These are phyloP conservation scores for Chloromyia formosa DNA, from an alignment of 2,888 invertebrate genomes.

Conservation along the genomic window DNA sequence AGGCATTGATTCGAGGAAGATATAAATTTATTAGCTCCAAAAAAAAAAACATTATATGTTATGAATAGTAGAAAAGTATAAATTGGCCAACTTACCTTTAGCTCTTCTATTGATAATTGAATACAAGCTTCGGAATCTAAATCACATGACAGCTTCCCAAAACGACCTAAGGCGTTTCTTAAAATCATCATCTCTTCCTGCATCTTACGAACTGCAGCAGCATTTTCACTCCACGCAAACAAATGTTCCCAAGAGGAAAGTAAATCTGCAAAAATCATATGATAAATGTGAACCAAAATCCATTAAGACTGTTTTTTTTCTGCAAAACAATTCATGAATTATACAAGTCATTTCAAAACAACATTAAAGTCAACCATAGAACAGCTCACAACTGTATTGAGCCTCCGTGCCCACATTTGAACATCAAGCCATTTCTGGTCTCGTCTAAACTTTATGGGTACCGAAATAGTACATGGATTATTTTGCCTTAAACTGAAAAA, in stretches of 20 bases:
- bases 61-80: not conserved
- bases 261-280: constrained; percentile 60
- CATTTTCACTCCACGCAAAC: constrained; percentile 64
- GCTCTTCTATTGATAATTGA: constrained; percentile 62
- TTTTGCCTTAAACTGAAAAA: too few species aligned
- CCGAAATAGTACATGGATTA: too few species aligned
- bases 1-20: constrained; percentile 29
- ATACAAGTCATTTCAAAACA: too few species aligned
- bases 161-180: constrained; percentile 60
- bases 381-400: too few species aligned
- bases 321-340: too few species aligned
- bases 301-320: too few species aligned
- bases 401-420: too few species aligned
- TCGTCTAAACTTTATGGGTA: too few species aligned
- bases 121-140: constrained; percentile 64
- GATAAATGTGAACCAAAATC: too few species aligned
- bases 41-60: too few species aligned
- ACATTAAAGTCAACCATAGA: too few species aligned
- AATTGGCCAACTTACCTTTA: constrained; percentile 63
- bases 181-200: constrained; percentile 64
- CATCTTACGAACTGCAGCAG: constrained; percentile 62
- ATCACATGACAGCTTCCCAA: constrained; percentile 57
- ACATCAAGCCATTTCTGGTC: too few species aligned
- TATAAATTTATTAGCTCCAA: not conserved
- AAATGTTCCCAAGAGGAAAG: constrained; percentile 64